Evolutionary conservation across 2,888 invertebrate genomes (phyloP).

Genomic region (Acanthosepion pharaonis): DNA sequence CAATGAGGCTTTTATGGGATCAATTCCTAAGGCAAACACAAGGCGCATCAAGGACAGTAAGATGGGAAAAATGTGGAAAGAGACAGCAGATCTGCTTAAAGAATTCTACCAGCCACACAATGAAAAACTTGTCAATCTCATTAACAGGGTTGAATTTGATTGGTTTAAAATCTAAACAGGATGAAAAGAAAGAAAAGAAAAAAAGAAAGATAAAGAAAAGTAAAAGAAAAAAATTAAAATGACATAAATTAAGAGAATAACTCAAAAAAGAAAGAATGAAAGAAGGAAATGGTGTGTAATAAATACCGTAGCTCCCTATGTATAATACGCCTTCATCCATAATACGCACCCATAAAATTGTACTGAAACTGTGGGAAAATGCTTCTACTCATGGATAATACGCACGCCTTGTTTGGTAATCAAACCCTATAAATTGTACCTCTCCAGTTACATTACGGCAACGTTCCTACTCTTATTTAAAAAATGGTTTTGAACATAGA

Average conservation of each 20-base stretch:
- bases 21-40: background rate
- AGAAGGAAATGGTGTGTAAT: background rate
- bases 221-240: background rate
- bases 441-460: too few relatives aligned
- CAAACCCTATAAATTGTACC: too few relatives aligned
- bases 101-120: conserved; percentile 33
- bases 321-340: too few relatives aligned
- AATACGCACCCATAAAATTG: too few relatives aligned
- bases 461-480: too few relatives aligned
- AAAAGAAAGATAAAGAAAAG: background rate
- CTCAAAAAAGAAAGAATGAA: background rate
- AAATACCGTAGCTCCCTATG: background rate
- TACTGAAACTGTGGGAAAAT: too few relatives aligned
- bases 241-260: background rate
- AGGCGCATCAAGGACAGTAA: background rate
- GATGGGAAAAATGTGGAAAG: background rate
- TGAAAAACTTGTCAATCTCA: conserved; percentile 2
- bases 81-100: background rate
- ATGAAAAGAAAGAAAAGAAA: background rate
- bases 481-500: too few relatives aligned
- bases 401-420: too few relatives aligned
- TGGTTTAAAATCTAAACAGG: background rate
- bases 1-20: background rate
- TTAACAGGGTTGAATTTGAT: background rate
- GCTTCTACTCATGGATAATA: too few relatives aligned